Base-by-base conservation (phyloP, 2,888 invertebrate species). In the Parnassius mnemosyne region DNA sequence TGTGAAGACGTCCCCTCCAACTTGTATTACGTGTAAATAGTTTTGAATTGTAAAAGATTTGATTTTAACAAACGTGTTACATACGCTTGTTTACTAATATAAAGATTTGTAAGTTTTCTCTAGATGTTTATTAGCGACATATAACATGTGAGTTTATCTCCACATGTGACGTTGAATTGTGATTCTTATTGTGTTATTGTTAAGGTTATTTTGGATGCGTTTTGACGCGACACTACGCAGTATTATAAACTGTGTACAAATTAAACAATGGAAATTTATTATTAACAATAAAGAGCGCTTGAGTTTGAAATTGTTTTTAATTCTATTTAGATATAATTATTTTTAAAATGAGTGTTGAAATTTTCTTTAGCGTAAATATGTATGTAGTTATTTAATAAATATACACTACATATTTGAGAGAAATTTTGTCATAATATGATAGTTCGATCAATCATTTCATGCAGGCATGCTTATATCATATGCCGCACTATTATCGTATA, bases 281-380 rank as follows among this genome's bases (percentile, higher is more conserved):
- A 61, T 47, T 59, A 59, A 60, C 55, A 60, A 59, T 59, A 59
- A 63, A 59, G 25, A 55, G 42, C 20, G 42, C 55, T 59, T 63
- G 55, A 55, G 20, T 63, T 59, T 59, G 47, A 51, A 5, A 59
- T 59, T 55, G 58, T 55, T 63, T 63, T 59, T 46, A 25, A 46
- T 53, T 53, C 16, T 42, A 53, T 46, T 52, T 46, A 59, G 34
- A 53, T 53, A 9, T 59, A 53, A 13, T 44, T 59, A 43, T 41
- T 42, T 42, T 34, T 12, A 11, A 16, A 34, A 7, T 0, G 34
- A 34, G 7, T 7, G 34, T 34, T 34, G 34, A 34, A 7, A 34
- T 34, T 34, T 34, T 34, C 34, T 34, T 34, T 34, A 34, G 34
- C 34, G 34, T 34, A 34, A 34, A 34, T 20, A 34, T 34, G 34